phyloP scores from a whole-genome alignment of 2,113 vertebrate genomes.

The Psammodynastes pulverulentus region DNA sequence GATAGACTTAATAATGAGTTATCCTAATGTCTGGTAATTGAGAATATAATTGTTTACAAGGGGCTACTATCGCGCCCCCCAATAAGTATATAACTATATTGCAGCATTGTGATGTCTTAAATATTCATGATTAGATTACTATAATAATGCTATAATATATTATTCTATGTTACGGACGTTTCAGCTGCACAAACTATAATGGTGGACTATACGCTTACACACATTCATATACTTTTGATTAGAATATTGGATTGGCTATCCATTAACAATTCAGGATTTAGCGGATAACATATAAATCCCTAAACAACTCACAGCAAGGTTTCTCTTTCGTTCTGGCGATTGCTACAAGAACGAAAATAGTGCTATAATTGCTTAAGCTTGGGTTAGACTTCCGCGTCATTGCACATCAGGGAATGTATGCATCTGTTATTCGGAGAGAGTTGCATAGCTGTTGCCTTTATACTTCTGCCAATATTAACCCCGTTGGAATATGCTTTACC shows the following conservation, averaged over 20 bases:
- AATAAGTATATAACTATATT: background rate
- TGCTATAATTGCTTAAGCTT: background rate
- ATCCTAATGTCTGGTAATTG: background rate
- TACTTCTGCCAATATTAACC: background rate
- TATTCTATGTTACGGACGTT: background rate
- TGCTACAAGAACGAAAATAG: background rate
- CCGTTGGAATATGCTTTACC: background rate
- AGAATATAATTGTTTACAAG: background rate
- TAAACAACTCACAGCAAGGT: background rate
- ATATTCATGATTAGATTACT: background rate
- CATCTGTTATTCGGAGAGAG: background rate
- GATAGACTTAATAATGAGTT: background rate
- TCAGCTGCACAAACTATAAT: background rate
- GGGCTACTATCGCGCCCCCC: background rate
- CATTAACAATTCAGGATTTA: background rate
- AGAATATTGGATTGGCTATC: background rate
- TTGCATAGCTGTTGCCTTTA: background rate
- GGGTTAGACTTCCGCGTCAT: background rate
- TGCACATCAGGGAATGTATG: background rate
- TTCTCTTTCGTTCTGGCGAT: background rate
- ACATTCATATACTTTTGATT: background rate
- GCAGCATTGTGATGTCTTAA: background rate
- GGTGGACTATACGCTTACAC: background rate
- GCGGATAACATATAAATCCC: background rate
- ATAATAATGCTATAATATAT: background rate